A percentile compares a stretch with the other conserved stretches of the same genome.
Conservation (phyloP, 2,797 vertebrate species). For the Kryptolebias ocellatus region DNA sequence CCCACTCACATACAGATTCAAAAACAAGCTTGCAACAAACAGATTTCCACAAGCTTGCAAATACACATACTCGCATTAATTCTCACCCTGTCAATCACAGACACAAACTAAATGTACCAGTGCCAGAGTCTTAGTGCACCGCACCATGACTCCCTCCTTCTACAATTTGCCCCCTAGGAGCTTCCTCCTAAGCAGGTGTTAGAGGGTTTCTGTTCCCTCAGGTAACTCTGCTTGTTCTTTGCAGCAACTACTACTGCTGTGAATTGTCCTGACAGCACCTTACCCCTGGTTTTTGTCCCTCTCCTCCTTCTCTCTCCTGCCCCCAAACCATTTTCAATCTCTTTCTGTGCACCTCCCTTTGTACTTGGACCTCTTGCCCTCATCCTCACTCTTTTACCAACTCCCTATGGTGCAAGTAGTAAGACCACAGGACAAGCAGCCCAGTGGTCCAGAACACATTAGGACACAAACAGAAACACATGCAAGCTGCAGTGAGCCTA, state of each 20-base stretch:
- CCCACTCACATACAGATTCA: slow-evolving; percentile 12
- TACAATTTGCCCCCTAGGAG: slow-evolving; percentile 51
- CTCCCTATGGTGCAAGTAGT: slow-evolving; percentile 35
- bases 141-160: slow-evolving; percentile 42
- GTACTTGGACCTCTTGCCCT: slow-evolving; percentile 35
- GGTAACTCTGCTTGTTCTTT: slow-evolving; percentile 77
- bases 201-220: slow-evolving; percentile 76
- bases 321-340: slow-evolving; percentile 20
- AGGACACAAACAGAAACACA: slow-evolving; percentile 21
- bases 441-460: slow-evolving; percentile 37
- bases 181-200: slow-evolving; percentile 78
- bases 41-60: slow-evolving; percentile 46
- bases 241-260: slow-evolving; percentile 65
- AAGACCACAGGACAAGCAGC: slow-evolving; percentile 35
- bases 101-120: slow-evolving; percentile 25
- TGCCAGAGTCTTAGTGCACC: slow-evolving; percentile 52
- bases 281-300: slow-evolving; percentile 64
- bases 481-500: neutral
- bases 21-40: slow-evolving; percentile 20
- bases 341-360: slow-evolving; percentile 19
- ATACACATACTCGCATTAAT: slow-evolving; percentile 35
- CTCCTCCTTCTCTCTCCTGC: slow-evolving; percentile 13
- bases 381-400: slow-evolving; percentile 27
- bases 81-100: slow-evolving; percentile 10
- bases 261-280: slow-evolving; percentile 79